Conservation (phyloP, 2,888 invertebrate species). For the Mylabris sibirica region DNA sequence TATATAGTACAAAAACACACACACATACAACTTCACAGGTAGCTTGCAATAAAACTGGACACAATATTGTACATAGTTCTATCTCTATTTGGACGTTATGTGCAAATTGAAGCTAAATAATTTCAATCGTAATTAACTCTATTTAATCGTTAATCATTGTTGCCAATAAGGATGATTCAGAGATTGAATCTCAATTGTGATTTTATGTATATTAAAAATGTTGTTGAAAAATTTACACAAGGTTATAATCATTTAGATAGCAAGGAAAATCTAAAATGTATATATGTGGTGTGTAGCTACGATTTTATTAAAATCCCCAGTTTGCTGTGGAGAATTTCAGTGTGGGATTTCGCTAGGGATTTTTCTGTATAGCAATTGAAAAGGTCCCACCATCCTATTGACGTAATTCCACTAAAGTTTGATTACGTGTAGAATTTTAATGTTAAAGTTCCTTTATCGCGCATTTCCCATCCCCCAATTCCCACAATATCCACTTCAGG, state of each 20-base stretch:
- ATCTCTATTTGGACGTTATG: background rate
- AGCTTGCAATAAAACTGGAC: background rate
- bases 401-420: conserved; percentile 10
- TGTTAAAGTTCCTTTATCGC: conserved; percentile 15
- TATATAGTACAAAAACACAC: background rate
- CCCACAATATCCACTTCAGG: background rate
- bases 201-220: conserved; percentile 4
- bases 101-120: background rate
- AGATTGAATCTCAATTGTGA: background rate
- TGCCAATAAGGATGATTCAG: background rate
- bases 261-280: background rate
- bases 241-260: conserved; percentile 10
- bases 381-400: conserved; percentile 9
- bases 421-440: conserved; percentile 18
- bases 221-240: background rate
- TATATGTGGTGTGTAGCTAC: conserved; percentile 8
- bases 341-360: conserved; percentile 6
- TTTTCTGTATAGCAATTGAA: conserved; percentile 11
- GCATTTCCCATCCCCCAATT: background rate
- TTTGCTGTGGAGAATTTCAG: conserved; percentile 4
- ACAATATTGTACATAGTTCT: background rate
- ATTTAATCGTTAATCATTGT: conserved; percentile 2
- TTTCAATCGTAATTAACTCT: background rate
- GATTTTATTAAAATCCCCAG: conserved; percentile 14
- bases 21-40: too few relatives aligned